These are phyloP conservation scores for Latheticus oryzae DNA, from an alignment of 2,888 invertebrate genomes.

Conservation along the genomic window DNA sequence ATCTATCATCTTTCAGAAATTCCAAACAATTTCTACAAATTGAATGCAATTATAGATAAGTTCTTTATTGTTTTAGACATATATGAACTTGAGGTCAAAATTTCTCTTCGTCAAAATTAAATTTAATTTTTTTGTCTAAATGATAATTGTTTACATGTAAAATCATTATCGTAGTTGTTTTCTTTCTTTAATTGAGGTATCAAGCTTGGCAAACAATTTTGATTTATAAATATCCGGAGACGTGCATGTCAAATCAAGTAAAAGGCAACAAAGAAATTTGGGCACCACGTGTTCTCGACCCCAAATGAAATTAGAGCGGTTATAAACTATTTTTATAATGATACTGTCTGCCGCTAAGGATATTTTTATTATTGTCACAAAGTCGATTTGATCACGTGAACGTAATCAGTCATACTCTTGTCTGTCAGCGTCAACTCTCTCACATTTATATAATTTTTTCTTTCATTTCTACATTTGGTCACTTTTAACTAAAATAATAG, in stretches of 20 bases:
- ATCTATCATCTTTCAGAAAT: slow-evolving; percentile 52
- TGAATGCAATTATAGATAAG: slow-evolving; percentile 12
- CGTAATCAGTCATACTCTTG: slow-evolving; percentile 63
- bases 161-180: too few species aligned
- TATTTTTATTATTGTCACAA: slow-evolving; percentile 53
- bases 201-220: slow-evolving; percentile 42
- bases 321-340: slow-evolving; percentile 45
- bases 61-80: too few species aligned
- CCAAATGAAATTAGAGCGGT: slow-evolving; percentile 43
- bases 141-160: too few species aligned
- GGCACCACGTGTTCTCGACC: slow-evolving; percentile 42
- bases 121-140: too few species aligned
- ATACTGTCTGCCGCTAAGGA: slow-evolving; percentile 43
- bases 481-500: too few species aligned
- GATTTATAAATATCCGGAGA: slow-evolving; percentile 42
- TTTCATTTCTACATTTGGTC: too few species aligned
- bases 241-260: slow-evolving; percentile 43
- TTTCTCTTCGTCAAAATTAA: too few species aligned
- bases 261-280: slow-evolving; percentile 44
- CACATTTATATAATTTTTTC: too few species aligned
- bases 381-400: slow-evolving; percentile 58
- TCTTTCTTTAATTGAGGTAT: slow-evolving; percentile 45
- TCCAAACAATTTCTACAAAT: slow-evolving; percentile 43
- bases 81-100: too few species aligned
- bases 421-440: too few species aligned